These are phyloP conservation scores for Stenichneumon culpator DNA, from an alignment of 2,888 invertebrate genomes.

Conservation along the genomic window DNA sequence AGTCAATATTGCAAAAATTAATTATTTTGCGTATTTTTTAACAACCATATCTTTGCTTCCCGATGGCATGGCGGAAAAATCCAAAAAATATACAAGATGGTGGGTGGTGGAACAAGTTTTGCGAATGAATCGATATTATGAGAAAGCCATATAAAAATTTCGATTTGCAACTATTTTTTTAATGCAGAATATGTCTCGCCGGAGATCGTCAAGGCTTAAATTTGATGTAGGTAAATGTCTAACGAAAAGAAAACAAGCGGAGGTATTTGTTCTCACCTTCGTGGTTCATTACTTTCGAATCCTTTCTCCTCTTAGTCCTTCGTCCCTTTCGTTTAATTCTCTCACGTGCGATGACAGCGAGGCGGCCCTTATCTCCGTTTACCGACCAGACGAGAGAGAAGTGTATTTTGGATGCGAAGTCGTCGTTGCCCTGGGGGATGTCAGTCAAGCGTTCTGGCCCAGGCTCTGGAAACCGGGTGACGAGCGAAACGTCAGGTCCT, in stretches of 20 bases:
- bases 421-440: constrained; percentile 80
- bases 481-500: constrained; percentile 62
- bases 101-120: no score
- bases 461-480: constrained; percentile 56
- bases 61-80: no score
- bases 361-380: constrained; percentile 83
- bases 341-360: constrained; percentile 77
- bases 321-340: constrained; percentile 50
- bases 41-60: no score
- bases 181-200: no score
- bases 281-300: not conserved
- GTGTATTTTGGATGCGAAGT: constrained; percentile 81
- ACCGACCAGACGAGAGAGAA: constrained; percentile 77
- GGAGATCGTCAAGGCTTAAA: no score
- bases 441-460: constrained; percentile 77
- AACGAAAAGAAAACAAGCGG: not conserved
- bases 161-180: no score
- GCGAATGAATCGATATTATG: no score
- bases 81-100: no score
- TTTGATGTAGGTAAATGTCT: not conserved
- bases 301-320: constrained; percentile 2
- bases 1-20: no score
- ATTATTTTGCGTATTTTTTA: no score
- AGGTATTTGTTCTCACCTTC: not conserved
- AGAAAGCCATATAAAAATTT: no score